Conservation (phyloP, 1,140 invertebrate species). For the Caenorhabditis tropicalis region DNA sequence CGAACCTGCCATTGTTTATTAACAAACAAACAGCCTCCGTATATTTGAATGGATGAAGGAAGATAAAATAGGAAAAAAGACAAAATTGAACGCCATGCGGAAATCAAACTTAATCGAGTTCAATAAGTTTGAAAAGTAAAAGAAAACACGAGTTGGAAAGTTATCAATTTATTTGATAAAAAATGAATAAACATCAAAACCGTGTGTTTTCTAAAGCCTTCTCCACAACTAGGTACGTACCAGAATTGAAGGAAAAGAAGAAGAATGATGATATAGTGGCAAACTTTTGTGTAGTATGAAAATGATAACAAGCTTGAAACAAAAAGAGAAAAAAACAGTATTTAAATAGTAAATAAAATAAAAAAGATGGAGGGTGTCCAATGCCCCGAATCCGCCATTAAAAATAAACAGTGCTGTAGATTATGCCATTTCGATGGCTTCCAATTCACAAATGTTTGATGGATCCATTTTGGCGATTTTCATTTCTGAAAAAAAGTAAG, state of each 20-base stretch:
- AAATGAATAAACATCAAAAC: background rate
- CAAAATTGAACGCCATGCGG: too few relatives aligned
- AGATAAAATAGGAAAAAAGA: background rate
- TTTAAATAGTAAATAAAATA: background rate
- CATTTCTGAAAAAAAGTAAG: slow-evolving; percentile 40
- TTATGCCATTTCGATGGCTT: slow-evolving; percentile 52
- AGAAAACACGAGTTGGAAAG: too few relatives aligned
- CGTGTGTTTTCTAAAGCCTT: slow-evolving; percentile 6
- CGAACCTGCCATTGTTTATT: slow-evolving; percentile 4
- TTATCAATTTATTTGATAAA: too few relatives aligned
- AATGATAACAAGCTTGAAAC: background rate
- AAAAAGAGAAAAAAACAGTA: background rate
- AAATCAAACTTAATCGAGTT: too few relatives aligned
- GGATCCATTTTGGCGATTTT: slow-evolving; percentile 50
- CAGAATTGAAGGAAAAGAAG: background rate
- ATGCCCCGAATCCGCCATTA: background rate
- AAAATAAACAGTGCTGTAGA: background rate
- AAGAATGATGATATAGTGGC: background rate
- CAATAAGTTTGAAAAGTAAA: too few relatives aligned
- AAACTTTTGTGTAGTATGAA: background rate
- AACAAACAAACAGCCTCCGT: background rate
- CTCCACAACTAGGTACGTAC: background rate
- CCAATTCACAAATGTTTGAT: slow-evolving; percentile 43
- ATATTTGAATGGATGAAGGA: background rate
- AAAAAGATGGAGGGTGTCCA: too few relatives aligned